Percentiles rank a stretch among this genome's conserved stretches.
phyloP scores from a whole-genome alignment of 2,113 vertebrate species.

The Theristicus caerulescens region DNA sequence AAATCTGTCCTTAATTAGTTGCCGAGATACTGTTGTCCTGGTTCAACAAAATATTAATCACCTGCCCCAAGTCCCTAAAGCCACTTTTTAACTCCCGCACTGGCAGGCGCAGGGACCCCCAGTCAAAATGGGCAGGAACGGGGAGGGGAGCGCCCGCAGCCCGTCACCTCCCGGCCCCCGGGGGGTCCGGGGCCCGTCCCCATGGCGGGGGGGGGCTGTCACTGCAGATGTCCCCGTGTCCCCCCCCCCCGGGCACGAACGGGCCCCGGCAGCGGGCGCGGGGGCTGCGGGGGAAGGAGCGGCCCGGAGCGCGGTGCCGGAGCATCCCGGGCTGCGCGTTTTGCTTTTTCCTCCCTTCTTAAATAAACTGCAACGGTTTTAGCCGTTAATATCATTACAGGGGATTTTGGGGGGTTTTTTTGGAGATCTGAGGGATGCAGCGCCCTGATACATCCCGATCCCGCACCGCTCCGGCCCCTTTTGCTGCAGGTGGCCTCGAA shows the following conservation, averaged over 20 bases:
- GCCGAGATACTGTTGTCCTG: not conserved
- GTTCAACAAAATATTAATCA: not conserved
- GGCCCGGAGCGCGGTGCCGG: not conserved
- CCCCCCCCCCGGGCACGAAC: not conserved
- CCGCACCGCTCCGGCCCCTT: not conserved
- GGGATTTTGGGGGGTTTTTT: too few relatives aligned
- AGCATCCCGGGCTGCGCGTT: not conserved
- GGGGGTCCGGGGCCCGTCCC: too few relatives aligned
- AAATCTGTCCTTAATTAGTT: not conserved
- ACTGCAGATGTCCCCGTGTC: too few relatives aligned
- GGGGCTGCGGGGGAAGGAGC: not conserved
- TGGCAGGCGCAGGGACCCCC: not conserved
- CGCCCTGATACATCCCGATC: accelerated
- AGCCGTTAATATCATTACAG: too few relatives aligned
- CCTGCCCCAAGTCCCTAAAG: not conserved
- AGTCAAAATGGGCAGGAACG: not conserved
- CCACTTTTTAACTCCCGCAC: not conserved
- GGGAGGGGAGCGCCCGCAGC: not conserved
- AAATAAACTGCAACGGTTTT: not conserved
- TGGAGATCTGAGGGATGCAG: not conserved
- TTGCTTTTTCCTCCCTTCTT: not conserved
- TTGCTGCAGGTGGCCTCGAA: not conserved
- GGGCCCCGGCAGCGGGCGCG: not conserved
- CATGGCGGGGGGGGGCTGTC: not conserved
- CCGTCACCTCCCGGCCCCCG: not conserved